These are phyloP conservation scores for Pantelozetes paolii DNA, from an alignment of 2,888 invertebrate species.

Conservation along the genomic window DNA sequence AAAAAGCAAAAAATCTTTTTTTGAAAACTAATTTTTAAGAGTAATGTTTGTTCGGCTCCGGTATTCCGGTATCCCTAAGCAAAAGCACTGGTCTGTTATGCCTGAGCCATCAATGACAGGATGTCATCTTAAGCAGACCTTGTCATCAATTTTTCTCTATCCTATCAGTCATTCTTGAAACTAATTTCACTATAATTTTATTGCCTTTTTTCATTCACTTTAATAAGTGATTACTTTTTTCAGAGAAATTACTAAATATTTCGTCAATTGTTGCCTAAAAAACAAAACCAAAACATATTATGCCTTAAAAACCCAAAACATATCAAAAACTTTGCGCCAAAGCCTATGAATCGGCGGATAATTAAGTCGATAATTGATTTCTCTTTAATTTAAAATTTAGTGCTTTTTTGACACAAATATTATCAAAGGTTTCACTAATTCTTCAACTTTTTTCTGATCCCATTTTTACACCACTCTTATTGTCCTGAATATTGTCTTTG, in stretches of 20 bases:
- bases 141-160: conserved; percentile 8
- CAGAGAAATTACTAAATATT: no score
- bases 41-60: background rate
- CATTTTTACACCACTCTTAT: no score
- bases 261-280: no score
- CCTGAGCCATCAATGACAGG: conserved; percentile 30
- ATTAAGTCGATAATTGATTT: no score
- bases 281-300: no score
- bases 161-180: background rate
- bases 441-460: no score
- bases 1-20: background rate
- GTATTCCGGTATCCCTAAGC: conserved; percentile 8
- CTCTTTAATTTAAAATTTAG: background rate
- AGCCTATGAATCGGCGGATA: no score
- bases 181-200: background rate
- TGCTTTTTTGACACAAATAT: no score
- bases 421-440: no score
- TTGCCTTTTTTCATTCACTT: background rate
- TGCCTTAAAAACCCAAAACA: no score
- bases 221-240: background rate
- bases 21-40: background rate
- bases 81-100: background rate
- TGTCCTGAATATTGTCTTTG: no score
- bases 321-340: no score
- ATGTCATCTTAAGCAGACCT: conserved; percentile 28